These are phyloP conservation scores for Planiliza haematocheilus DNA, from an alignment of 2,113 vertebrate species.

Conservation along the genomic window DNA sequence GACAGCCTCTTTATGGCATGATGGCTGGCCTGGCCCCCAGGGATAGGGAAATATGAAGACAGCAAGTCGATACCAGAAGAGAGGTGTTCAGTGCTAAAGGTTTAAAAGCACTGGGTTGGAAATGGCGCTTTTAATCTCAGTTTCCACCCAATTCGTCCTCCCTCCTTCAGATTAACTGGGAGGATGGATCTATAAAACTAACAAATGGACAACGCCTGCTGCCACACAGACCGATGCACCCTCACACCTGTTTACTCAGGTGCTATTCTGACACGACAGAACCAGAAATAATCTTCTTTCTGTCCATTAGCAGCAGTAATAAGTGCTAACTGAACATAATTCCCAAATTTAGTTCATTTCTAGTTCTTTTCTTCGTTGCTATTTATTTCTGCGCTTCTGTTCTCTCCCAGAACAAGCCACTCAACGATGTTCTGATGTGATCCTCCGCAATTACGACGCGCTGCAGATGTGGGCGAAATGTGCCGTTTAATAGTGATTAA, in stretches of 20 bases:
- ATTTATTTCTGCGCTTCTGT: conserved; percentile 11
- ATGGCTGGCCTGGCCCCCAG: conserved; percentile 60
- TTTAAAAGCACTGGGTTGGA: conserved; percentile 67
- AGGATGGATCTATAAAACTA: conserved; percentile 67
- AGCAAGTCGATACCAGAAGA: conserved; percentile 77
- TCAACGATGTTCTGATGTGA: conserved; percentile 39
- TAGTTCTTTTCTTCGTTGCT: neutral
- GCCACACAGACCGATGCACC: conserved; percentile 7
- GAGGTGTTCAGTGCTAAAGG: conserved; percentile 67
- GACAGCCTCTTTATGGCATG: conserved; percentile 75
- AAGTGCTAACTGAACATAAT: conserved; percentile 20
- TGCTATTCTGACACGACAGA: neutral
- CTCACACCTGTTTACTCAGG: neutral
- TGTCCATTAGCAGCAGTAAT: conserved; percentile 1
- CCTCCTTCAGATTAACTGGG: conserved; percentile 51
- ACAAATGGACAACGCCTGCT: conserved; percentile 27
- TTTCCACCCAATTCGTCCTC: conserved; percentile 26
- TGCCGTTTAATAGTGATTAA: conserved; percentile 59
- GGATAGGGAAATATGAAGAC: conserved; percentile 75
- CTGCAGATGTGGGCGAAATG: conserved; percentile 52
- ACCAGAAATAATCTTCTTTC: neutral
- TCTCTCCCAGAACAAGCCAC: conserved; percentile 24
- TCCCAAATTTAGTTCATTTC: neutral
- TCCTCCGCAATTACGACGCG: conserved; percentile 13
- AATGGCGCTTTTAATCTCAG: conserved; percentile 55